Evolutionary conservation across 1,140 invertebrate genomes (phyloP), one percentile per base, ranked within the genome.

Genomic region (Pseudoatta argentina): DNA sequence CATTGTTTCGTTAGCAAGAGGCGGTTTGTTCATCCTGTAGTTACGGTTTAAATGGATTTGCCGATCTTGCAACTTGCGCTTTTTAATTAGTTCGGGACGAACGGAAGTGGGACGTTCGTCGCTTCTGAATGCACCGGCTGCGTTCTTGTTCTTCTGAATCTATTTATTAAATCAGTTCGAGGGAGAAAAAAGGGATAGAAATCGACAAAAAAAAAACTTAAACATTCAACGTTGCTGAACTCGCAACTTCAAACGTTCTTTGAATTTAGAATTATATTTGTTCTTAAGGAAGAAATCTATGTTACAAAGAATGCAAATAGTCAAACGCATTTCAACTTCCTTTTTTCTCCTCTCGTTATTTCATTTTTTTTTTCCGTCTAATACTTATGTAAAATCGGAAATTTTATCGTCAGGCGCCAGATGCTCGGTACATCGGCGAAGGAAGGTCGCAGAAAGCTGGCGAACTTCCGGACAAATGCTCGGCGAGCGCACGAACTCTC

Each of bases 1-100:
- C 21, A 81, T 81, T 81, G 77, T 81, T 71, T 82, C 24, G 79
- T 82, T 73, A 82, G 55, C 67, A 73, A 73, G 53, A 82, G 71
- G 67, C 55, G 67, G 67, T 82, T 82, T 73, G 55, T 82, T 82
- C 39, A 57, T 82, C 69, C 79, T 39, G 53, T 82, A 82, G 53
- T 82, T 82, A 82, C 72, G 39, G 79, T 21, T 82, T 82, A 82
- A 82, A 82, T 82, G 55, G 69, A 73, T 82, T 82, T 82, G 79
- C 34, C 67, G 79, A 82, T 82, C 79, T 82, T 73, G 79, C 79
- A 82, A 82, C 55, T 82, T 82, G 69, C 79, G 18, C 34, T 61
- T 82, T 82, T 82, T 73, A 82, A 82, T 82, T 82, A 73, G 79
- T 82, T 67, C 66, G 55, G 21, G 12, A 8, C 34, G 24, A 59